Percentiles rank a stretch among this genome's conserved stretches.
These are phyloP conservation scores for Pseudachorutes palmiensis DNA, from an alignment of 1,140 invertebrate species.

Conservation along the genomic window DNA sequence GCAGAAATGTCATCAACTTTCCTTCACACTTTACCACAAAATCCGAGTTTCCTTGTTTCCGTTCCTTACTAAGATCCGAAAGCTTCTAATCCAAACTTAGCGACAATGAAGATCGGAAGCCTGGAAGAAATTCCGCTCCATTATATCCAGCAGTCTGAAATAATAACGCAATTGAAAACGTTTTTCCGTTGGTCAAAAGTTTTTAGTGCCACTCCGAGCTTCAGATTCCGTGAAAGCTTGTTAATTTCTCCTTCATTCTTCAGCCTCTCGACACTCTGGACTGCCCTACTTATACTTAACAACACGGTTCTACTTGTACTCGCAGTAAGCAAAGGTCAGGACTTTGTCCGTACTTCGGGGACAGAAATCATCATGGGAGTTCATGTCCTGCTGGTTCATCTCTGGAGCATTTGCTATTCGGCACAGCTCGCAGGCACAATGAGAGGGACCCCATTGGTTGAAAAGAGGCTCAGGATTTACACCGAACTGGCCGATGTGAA, in stretches of 20 bases:
- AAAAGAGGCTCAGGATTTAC: constrained; percentile 34
- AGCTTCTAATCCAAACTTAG: no score
- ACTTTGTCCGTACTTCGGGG: constrained; percentile 33
- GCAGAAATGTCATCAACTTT: no score
- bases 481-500: neutral
- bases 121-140: constrained; percentile 34
- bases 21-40: no score
- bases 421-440: constrained; percentile 17
- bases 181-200: constrained; percentile 31
- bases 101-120: no score
- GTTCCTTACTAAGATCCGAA: no score
- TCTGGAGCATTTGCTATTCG: constrained; percentile 29
- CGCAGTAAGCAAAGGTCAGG: constrained; percentile 19
- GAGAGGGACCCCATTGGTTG: constrained; percentile 23
- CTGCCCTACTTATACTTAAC: constrained; percentile 27
- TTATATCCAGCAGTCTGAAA: constrained; percentile 34
- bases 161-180: constrained; percentile 28
- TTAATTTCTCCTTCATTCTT: constrained; percentile 25
- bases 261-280: constrained; percentile 23
- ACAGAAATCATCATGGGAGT: constrained; percentile 27
- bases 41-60: no score
- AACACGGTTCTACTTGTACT: constrained; percentile 26
- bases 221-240: constrained; percentile 27
- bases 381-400: constrained; percentile 31
- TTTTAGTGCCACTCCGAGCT: constrained; percentile 25